Evolutionary conservation across 2,797 vertebrate genomes (phyloP).

Genomic region (Schizopygopsis pylzovi): DNA sequence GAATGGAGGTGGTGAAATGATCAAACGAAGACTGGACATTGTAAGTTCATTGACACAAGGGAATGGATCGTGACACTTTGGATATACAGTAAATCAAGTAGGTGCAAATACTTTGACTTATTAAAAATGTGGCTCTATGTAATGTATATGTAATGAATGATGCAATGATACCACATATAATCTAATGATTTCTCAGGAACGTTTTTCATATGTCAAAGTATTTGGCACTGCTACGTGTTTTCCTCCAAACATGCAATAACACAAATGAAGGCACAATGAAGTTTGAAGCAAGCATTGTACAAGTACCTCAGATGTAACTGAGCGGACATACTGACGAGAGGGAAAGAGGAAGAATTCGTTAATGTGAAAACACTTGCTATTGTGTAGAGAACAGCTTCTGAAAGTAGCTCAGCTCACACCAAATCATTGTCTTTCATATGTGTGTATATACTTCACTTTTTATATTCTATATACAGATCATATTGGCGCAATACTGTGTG

Average conservation of each 20-base stretch:
- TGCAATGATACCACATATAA: constrained; percentile 12
- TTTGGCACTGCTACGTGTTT: constrained; percentile 27
- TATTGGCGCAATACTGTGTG: background rate
- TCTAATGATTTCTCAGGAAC: background rate
- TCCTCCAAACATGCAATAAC: constrained; percentile 51
- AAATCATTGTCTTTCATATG: constrained; percentile 9
- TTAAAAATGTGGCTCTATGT: constrained; percentile 12
- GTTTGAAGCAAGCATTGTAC: constrained; percentile 78
- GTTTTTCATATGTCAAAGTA: constrained; percentile 33
- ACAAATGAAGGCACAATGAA: constrained; percentile 43
- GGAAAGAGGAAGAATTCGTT: constrained; percentile 89
- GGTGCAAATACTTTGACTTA: constrained; percentile 50
- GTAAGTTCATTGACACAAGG: constrained; percentile 39
- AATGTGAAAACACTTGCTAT: constrained; percentile 70
- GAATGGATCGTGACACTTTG: background rate
- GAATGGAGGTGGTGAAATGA: constrained; percentile 40
- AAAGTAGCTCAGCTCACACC: constrained; percentile 10
- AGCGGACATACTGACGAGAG: constrained; percentile 89
- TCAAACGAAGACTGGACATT: constrained; percentile 58
- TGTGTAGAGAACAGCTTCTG: constrained; percentile 48
- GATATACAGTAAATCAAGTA: background rate
- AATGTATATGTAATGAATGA: constrained; percentile 15
- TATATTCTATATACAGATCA: background rate
- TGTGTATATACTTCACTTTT: constrained; percentile 6
- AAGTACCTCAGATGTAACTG: constrained; percentile 97